These are phyloP conservation scores for Periophthalmus magnuspinnatus DNA, from an alignment of 2,797 vertebrate genomes.

Conservation along the genomic window DNA sequence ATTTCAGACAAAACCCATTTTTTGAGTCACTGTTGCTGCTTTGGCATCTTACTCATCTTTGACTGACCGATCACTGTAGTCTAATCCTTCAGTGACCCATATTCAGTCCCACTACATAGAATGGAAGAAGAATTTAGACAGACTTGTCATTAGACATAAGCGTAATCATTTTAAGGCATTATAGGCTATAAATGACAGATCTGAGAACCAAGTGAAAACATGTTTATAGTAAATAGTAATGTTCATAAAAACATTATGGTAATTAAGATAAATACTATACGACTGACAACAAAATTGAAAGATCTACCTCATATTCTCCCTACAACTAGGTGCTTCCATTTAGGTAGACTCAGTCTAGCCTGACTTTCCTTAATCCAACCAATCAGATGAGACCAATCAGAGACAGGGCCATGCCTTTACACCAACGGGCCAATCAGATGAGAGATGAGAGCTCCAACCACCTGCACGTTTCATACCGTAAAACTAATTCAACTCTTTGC, in stretches of 20 bases:
- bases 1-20: neutral
- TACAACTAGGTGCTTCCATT: too few relatives aligned
- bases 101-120: neutral
- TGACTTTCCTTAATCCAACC: neutral
- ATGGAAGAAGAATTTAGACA: too few relatives aligned
- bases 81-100: neutral
- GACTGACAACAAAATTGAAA: neutral
- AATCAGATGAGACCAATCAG: neutral
- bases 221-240: too few relatives aligned
- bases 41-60: neutral
- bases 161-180: too few relatives aligned
- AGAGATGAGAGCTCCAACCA: neutral
- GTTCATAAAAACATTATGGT: too few relatives aligned
- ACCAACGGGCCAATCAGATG: neutral
- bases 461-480: neutral
- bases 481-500: neutral
- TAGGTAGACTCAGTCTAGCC: too few relatives aligned
- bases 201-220: too few relatives aligned
- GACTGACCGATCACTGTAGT: too few relatives aligned
- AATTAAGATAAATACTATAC: neutral
- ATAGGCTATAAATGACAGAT: too few relatives aligned
- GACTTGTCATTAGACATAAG: too few relatives aligned
- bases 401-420: neutral
- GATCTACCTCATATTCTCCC: neutral
- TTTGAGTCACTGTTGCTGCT: neutral